Conservation (phyloP, 2,113 vertebrate genomes). For the Neodontobutis hainanensis region DNA sequence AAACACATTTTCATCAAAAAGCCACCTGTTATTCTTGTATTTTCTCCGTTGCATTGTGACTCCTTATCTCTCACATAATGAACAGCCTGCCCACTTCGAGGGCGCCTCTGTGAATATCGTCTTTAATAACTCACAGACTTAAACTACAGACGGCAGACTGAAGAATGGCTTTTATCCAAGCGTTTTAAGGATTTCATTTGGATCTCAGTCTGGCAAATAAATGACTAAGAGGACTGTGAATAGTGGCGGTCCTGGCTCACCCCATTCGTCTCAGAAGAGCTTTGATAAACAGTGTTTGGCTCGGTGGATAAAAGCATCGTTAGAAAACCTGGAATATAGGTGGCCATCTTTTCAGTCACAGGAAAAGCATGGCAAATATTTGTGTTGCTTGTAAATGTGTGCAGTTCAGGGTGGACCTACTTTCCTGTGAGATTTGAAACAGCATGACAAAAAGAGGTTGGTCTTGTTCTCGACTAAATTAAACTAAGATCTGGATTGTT, state of each 20-base stretch:
- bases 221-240: not conserved
- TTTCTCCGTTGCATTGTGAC: not conserved
- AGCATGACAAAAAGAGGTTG: too few relatives aligned
- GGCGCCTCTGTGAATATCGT: not conserved
- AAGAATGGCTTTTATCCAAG: not conserved
- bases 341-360: not conserved
- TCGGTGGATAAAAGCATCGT: constrained; percentile 1
- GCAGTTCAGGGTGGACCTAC: too few relatives aligned
- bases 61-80: not conserved
- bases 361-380: not conserved
- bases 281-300: not conserved
- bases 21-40: not conserved
- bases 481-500: too few relatives aligned
- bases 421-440: too few relatives aligned
- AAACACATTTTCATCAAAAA: constrained; percentile 7
- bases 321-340: not conserved
- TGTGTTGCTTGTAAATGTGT: too few relatives aligned
- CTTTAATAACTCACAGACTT: constrained; percentile 7
- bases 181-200: not conserved
- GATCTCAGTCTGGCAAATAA: not conserved
- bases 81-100: not conserved
- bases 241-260: not conserved
- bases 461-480: too few relatives aligned
- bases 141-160: not conserved
- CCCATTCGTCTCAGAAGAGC: not conserved